phyloP scores from a whole-genome alignment of 2,113 vertebrate species.

The Prunella fulvescens region DNA sequence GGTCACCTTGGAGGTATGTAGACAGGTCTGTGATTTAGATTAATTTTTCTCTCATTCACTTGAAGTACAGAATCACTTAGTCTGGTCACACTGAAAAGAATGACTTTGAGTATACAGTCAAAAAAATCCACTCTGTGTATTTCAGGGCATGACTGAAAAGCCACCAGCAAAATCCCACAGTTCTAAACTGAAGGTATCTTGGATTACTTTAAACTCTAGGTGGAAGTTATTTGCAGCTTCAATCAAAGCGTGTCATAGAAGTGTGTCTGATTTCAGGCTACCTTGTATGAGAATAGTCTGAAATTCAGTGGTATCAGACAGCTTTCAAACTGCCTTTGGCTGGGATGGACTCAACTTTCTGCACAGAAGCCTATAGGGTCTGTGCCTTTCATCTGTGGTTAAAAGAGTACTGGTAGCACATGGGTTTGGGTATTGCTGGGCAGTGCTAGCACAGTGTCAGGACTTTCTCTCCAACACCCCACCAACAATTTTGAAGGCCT shows the following conservation, averaged over 20 bases:
- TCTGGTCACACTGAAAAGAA: background rate
- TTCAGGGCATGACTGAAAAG: background rate
- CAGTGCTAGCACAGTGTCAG: background rate
- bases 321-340: background rate
- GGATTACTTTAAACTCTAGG: background rate
- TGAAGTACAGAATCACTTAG: background rate
- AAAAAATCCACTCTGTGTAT: background rate
- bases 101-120: background rate
- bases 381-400: background rate
- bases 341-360: background rate
- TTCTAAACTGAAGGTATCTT: background rate
- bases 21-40: background rate
- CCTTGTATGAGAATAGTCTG: background rate
- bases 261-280: background rate
- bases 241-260: background rate
- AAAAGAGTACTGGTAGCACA: background rate
- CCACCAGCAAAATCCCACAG: background rate
- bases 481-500: background rate
- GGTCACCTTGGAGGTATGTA: background rate
- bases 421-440: background rate
- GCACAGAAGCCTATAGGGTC: background rate
- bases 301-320: background rate
- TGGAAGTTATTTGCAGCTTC: background rate
- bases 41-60: slow-evolving; percentile 4
- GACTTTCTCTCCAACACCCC: background rate